Base-by-base conservation (phyloP, 1,140 invertebrate species). In the Aphelinus certus region DNA sequence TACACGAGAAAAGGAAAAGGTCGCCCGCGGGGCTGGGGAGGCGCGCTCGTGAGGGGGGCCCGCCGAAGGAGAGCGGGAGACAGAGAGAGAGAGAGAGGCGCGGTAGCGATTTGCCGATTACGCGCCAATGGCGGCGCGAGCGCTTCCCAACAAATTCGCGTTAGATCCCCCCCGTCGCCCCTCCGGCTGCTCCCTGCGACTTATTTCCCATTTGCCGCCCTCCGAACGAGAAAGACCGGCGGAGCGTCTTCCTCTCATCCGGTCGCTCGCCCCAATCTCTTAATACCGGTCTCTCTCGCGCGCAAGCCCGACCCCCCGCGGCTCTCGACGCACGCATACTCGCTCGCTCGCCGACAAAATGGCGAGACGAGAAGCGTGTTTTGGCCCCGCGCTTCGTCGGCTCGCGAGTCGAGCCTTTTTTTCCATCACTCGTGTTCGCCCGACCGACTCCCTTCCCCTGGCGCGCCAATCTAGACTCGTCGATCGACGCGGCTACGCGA, bases 121-220 rank as follows among this genome's bases (percentile, higher is more conserved):
- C 80, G 81, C 84, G 78, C 85, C 87, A 87, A 88, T 88, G 82
- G 84, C 82, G 79, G 71, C 79, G 83, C 67, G 77, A 80, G 79
- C 79, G 2, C 47, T 49, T 68, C 7, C 69, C 42, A 83, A 84
- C 78, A 87, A 87, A 87, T 88, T 88, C 85, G 82, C 83, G 84
- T 84, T 82, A 87, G 87, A 88, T 86, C 79, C 83, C 79, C 82
- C 83, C 73, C 81, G 83, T 81, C 81, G 71, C 81, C 85, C 85
- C 83, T 84, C 83, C 82, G 86, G 85, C 86, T 80, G 26, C 26
- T 26, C 26, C 0, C 26, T 26, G 78, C 82, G 79, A 85, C 85
- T 88, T 85, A 87, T 88, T 88, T 88, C 86, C 85, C 84, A 87
- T 86, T 88, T 87, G 85, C 80, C 80, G 81, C 78, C 83, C 84